Conservation (phyloP, 1,140 invertebrate species). For the Sipha flava region DNA sequence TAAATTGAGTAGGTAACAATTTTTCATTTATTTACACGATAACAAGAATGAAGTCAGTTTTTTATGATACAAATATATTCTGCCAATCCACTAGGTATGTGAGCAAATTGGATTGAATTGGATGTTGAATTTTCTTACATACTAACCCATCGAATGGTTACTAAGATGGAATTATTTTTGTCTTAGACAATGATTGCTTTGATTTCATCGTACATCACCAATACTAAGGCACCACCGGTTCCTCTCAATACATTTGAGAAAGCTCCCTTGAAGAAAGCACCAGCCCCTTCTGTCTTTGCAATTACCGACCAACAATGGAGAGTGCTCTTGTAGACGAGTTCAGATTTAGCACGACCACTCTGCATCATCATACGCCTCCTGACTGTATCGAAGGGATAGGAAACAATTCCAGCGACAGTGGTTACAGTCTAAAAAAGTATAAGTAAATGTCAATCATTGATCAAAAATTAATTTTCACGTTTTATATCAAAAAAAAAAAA, state of each 20-base stretch:
- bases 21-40: constrained; percentile 20
- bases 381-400: constrained; percentile 87
- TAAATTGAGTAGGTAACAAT: not conserved
- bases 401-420: constrained; percentile 66
- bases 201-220: constrained; percentile 71
- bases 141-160: constrained; percentile 9
- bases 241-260: constrained; percentile 72
- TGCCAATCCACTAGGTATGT: not conserved
- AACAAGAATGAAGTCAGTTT: not conserved
- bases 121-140: constrained; percentile 1
- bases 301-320: constrained; percentile 66
- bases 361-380: constrained; percentile 88
- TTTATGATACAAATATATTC: not conserved
- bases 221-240: constrained; percentile 67
- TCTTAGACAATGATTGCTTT: constrained; percentile 51
- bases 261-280: constrained; percentile 74
- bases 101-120: not conserved
- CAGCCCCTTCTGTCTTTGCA: constrained; percentile 54
- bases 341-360: constrained; percentile 58
- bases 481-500: no score
- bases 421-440: constrained; percentile 53
- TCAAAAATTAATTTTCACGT: no score
- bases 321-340: constrained; percentile 66
- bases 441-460: not conserved
- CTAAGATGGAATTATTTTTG: not conserved